Percentiles rank a stretch among this genome's conserved stretches.
Conservation (phyloP, 2,113 vertebrate species). For the Opisthocomus hoazin region DNA sequence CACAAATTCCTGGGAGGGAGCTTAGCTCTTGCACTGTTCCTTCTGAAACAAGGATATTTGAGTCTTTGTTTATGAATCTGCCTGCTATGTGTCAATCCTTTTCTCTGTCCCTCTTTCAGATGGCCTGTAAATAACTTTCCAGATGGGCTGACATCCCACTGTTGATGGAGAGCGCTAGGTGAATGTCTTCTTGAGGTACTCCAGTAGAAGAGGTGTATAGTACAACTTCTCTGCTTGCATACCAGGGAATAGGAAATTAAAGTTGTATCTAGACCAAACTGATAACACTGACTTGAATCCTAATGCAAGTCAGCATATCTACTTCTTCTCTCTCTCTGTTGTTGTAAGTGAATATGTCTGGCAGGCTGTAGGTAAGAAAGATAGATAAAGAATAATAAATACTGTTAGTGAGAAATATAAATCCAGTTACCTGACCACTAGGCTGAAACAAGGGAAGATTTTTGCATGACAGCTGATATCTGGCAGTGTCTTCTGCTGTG, state of each 20-base stretch:
- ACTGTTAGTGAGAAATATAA: neutral
- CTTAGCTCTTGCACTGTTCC: neutral
- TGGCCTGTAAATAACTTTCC: neutral
- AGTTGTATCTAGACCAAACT: neutral
- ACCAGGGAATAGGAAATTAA: neutral
- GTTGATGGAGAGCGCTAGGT: neutral
- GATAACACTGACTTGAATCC: neutral
- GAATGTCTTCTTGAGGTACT: neutral
- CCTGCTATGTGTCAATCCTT: neutral
- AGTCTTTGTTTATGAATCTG: constrained; percentile 14
- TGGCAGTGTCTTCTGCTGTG: neutral
- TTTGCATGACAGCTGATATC: neutral
- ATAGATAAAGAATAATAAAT: neutral
- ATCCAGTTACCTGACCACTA: neutral
- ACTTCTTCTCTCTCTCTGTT: neutral
- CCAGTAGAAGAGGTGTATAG: neutral
- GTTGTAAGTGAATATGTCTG: neutral
- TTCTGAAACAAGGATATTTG: neutral
- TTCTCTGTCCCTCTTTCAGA: neutral
- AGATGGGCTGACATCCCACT: neutral
- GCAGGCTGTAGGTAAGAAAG: neutral
- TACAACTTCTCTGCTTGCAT: neutral
- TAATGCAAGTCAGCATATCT: neutral
- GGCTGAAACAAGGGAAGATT: neutral
- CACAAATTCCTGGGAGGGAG: neutral